Evolutionary conservation across 2,797 vertebrate genomes (phyloP), one percentile per base, ranked within the genome.

Genomic region (Gymnoscopelus braueri): DNA sequence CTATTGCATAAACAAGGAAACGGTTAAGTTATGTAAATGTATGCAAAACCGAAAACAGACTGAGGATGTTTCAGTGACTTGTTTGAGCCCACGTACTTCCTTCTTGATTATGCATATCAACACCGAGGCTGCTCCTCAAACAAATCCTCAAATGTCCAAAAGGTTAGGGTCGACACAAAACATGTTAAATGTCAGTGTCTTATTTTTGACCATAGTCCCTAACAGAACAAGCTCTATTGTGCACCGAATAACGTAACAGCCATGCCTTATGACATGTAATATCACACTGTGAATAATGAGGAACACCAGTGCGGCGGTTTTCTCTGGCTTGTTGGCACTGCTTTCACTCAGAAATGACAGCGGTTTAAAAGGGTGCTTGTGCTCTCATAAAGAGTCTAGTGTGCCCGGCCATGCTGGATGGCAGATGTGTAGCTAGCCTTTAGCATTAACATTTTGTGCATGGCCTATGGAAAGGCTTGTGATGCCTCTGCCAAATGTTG

Each of bases 341-440:
- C 60, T 61, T 74, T 52, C 54, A 55, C 68, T 62, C 74, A 65
- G 76, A 72, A 84, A 83, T 84, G 84, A 84, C 83, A 77, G 72
- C 69, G 24, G 24, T 79, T 91, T 85, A 90, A 90, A 91, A 61
- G 89, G 84, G 67, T 59, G 84, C 86, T 87, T 92, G 89, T 93
- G 87, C 84, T 85, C 83, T 54, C 61, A 87, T 83, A 88, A 92
- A 87, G 87, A 79, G 75, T 69, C 75, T 78, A 87, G 78, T 93
- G 89, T 92, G 86, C 78, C 74, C 52, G 72, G 77, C 79, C 74
- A 71, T 64, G 61, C 74, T 84, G 83, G 77, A 84, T n/a, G 77
- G 87, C 87, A 91, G 90, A 92, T 93, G 90, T 90, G 88, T 74
- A 79, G 84, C 83, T 88, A 85, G 82, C 82, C 77, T 78, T 85